These are phyloP conservation scores for Anomalospiza imberbis DNA, from an alignment of 2,797 vertebrate genomes.

Conservation along the genomic window DNA sequence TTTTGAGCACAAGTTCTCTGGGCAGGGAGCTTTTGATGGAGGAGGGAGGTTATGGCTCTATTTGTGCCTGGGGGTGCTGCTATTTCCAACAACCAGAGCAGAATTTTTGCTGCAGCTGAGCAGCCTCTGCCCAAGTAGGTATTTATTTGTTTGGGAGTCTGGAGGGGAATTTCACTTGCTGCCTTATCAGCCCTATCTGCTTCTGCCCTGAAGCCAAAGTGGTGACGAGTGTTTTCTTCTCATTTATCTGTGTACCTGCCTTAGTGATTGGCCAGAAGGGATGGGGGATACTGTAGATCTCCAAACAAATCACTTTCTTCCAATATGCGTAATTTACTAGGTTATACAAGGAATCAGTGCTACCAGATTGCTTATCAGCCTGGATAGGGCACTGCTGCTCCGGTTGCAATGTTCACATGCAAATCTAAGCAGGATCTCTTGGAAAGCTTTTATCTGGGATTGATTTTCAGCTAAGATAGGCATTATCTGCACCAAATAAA, in stretches of 20 bases:
- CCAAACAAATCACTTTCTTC: slow-evolving; percentile 42
- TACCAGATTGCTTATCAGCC: not conserved
- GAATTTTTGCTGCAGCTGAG: not conserved
- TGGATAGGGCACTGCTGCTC: not conserved
- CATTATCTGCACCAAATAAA: not conserved
- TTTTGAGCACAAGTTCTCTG: not conserved
- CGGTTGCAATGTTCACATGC: not conserved
- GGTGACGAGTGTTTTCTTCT: not conserved
- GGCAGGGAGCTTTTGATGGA: not conserved
- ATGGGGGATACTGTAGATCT: not conserved
- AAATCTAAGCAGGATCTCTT: not conserved
- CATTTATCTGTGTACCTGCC: slow-evolving; percentile 47
- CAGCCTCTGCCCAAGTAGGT: not conserved
- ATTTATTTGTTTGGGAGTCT: not conserved
- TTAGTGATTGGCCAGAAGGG: not conserved
- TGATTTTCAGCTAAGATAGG: not conserved
- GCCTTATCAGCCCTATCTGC: slow-evolving; percentile 49
- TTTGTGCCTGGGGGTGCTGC: not conserved
- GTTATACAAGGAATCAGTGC: not conserved
- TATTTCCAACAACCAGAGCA: not conserved
- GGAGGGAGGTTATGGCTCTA: not conserved
- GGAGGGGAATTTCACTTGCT: slow-evolving; percentile 41
- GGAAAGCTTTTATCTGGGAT: not conserved
- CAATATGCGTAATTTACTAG: not conserved
- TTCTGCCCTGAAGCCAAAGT: not conserved